These are phyloP conservation scores for Oligia fasciuncula DNA, from an alignment of 2,888 invertebrate genomes.

Conservation along the genomic window DNA sequence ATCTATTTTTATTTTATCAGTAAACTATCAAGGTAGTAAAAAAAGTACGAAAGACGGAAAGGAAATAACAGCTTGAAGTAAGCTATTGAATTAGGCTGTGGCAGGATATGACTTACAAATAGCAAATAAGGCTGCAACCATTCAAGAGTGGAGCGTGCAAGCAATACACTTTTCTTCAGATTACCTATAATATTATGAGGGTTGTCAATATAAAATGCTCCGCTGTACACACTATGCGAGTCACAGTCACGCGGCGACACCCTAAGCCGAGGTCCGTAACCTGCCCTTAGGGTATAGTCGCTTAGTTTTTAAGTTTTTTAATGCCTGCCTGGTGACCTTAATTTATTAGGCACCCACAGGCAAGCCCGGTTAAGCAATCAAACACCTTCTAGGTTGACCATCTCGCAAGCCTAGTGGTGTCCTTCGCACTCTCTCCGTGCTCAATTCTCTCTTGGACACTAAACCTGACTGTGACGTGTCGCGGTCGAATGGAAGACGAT, in stretches of 20 bases:
- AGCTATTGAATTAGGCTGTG: conserved; percentile 36
- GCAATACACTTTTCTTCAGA: background rate
- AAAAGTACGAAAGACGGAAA: conserved; percentile 20
- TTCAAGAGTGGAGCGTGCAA: background rate
- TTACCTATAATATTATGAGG: too few relatives aligned
- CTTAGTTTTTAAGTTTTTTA: too few relatives aligned
- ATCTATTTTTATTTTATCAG: conserved; percentile 71
- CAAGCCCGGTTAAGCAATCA: background rate
- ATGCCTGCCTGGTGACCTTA: background rate
- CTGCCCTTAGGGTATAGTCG: background rate
- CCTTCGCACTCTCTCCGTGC: too few relatives aligned
- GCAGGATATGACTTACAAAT: conserved; percentile 21
- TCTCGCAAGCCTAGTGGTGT: background rate
- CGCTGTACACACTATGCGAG: background rate
- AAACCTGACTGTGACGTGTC: background rate
- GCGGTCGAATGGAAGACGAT: too few relatives aligned
- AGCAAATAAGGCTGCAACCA: background rate
- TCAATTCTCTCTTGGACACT: background rate
- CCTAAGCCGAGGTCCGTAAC: background rate
- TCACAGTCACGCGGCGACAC: too few relatives aligned
- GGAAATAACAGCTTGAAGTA: conserved; percentile 36
- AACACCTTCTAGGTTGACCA: background rate
- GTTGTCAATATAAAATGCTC: background rate
- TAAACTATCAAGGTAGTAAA: conserved; percentile 63
- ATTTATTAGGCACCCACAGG: background rate